These are phyloP conservation scores for Phoronis australis DNA, from an alignment of 2,888 invertebrate species.

Conservation along the genomic window DNA sequence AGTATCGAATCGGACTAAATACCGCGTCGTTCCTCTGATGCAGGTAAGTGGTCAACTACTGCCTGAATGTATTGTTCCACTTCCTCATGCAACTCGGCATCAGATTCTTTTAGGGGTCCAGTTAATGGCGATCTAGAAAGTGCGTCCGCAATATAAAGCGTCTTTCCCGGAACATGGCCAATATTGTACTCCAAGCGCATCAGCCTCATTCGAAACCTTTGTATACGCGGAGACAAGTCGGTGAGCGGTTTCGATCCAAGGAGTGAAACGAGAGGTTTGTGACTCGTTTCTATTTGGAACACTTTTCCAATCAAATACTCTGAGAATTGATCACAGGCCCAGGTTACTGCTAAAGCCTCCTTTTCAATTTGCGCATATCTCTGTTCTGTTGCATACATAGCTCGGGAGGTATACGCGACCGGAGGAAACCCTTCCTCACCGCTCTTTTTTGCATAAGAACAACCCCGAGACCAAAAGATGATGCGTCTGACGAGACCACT, in stretches of 20 bases:
- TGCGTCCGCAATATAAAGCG: constrained; percentile 32
- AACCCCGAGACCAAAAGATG: constrained; percentile 37
- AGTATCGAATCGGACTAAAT: too few species aligned
- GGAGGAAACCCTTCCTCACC: constrained; percentile 20
- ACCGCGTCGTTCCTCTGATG: too few species aligned
- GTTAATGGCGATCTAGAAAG: constrained; percentile 19
- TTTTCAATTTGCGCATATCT: constrained; percentile 12
- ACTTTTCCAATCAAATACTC: constrained; percentile 35
- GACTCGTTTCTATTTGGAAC: constrained; percentile 43
- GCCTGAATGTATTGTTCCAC: too few species aligned
- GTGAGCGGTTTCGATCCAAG: constrained; percentile 38
- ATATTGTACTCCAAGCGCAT: constrained; percentile 31
- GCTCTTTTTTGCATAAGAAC: constrained; percentile 29
- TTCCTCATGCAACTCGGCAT: too few species aligned
- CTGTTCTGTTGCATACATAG: too few species aligned
- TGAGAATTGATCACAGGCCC: constrained; percentile 20
- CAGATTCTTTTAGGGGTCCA: not conserved
- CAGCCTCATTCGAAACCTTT: constrained; percentile 36
- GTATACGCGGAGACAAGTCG: constrained; percentile 42
- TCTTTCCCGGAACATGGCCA: constrained; percentile 33
- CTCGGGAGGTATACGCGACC: constrained; percentile 41
- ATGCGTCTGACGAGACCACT: constrained; percentile 35
- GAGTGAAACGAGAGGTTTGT: constrained; percentile 43
- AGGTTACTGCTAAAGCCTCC: constrained; percentile 5
- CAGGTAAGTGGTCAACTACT: too few species aligned